Percentiles rank a stretch among this genome's conserved stretches.
Conservation (phyloP, 2,888 invertebrate genomes). For the Ophion costatus region DNA sequence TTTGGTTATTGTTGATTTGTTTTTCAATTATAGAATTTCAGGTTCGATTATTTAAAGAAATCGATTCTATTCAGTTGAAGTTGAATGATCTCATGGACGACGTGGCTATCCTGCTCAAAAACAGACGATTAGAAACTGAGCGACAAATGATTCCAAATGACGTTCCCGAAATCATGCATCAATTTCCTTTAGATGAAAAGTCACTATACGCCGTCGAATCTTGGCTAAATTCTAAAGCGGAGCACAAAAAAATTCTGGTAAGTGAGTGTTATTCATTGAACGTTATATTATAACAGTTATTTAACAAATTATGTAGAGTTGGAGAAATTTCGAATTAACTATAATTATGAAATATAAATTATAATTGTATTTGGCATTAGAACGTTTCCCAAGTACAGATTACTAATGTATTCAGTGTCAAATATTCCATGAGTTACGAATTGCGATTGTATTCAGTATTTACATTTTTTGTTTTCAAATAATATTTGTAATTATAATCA, state of each 20-base stretch:
- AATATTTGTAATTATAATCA: slow-evolving; percentile 7
- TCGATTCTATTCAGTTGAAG: neutral
- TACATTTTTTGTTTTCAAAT: neutral
- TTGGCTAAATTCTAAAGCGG: slow-evolving; percentile 13
- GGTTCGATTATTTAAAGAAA: slow-evolving; percentile 6
- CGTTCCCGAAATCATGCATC: too few relatives aligned
- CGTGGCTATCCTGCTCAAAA: too few relatives aligned
- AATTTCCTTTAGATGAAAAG: neutral
- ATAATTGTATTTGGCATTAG: slow-evolving; percentile 7
- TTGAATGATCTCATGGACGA: too few relatives aligned
- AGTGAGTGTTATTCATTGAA: slow-evolving; percentile 1
- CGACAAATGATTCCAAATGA: too few relatives aligned
- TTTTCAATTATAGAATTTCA: slow-evolving; percentile 16
- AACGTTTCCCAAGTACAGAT: slow-evolving; percentile 1
- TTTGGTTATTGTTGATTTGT: neutral
- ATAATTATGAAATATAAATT: slow-evolving; percentile 12
- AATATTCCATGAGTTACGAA: neutral
- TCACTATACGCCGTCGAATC: slow-evolving; percentile 11
- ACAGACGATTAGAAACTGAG: too few relatives aligned
- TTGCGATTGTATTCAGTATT: neutral
- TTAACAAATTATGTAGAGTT: slow-evolving; percentile 5
- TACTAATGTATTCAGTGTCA: neutral
- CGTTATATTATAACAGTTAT: slow-evolving; percentile 8
- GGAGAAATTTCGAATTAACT: slow-evolving; percentile 2
- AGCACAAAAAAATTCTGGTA: slow-evolving; percentile 2